Evolutionary conservation across 2,113 vertebrate genomes (phyloP), one percentile per base, ranked within the genome.

Genomic region (Stomatorhinus ivindoensis): DNA sequence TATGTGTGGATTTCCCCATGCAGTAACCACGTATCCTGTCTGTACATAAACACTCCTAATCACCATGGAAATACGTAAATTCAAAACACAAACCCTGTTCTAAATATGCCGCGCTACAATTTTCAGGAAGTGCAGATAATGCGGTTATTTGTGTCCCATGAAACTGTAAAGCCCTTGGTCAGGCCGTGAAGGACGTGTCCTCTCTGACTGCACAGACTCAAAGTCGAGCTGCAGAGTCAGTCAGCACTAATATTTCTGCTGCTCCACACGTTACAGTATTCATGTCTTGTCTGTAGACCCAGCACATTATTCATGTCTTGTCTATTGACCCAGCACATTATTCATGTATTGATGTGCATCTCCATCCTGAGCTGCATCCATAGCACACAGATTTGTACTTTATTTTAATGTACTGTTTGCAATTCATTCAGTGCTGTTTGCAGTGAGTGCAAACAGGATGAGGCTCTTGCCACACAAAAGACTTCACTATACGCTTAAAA

Each of bases 41-140:
- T 89, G 58, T 86, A 88, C 86, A 83, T 11, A 88, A 35, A 86
- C 90, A 89, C 90, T 42, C 47, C 1, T 21, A 53, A 93, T 94
- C 92, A 82, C 92, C 86, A 93, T 92, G 31, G 94, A 50, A 88
- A 93, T 90, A 15, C 82, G 48, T 17, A 91, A 55, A 47, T 15
- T 61, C 10, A 86, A 93, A 92, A 93, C 53, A 93, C 6, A 0
- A 31, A 19, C 17, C 86, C 27, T 8, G 46, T 53, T 39, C 53
- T 86, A 83, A 87, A 90, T 84, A 50, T 73, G 50, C 2, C 15
- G 0, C 13, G 31, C 50, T 31, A 51, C 27, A 55, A 44, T 27
- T 85, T 58, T 44, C 50, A 86, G 90, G 89, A 94, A 91, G 92
- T 27, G 46, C 5, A 39, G 50, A 89, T 44, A 87, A 73, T 88